phyloP scores from a whole-genome alignment of 2,888 invertebrate genomes.

The Chorisops tibialis region DNA sequence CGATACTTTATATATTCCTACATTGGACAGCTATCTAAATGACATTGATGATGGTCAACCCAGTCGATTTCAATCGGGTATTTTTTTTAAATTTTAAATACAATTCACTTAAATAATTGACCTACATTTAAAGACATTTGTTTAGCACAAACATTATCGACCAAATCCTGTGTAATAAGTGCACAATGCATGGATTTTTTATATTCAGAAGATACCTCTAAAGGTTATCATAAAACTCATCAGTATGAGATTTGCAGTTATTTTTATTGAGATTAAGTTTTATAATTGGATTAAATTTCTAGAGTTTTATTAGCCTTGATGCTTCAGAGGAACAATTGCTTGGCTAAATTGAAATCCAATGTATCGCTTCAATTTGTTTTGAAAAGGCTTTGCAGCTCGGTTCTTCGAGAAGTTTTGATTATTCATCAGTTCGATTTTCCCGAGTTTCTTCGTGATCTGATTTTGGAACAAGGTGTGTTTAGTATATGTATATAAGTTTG shows the following conservation, averaged over 20 bases:
- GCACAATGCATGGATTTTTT: background rate
- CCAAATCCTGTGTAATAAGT: slow-evolving; percentile 5
- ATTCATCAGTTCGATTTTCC: slow-evolving; percentile 1
- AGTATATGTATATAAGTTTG: no score
- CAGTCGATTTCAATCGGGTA: slow-evolving; percentile 6
- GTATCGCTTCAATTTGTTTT: background rate
- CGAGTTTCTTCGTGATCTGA: slow-evolving; percentile 6
- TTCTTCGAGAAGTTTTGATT: background rate
- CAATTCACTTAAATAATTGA: no score
- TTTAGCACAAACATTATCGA: background rate
- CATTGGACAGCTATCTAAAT: background rate
- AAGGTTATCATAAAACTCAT: slow-evolving; percentile 20
- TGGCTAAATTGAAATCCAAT: background rate
- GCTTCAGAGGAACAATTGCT: background rate
- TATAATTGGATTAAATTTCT: background rate
- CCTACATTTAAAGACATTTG: slow-evolving; percentile 3
- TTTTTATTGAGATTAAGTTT: background rate
- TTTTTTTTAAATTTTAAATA: background rate
- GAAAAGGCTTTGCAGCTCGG: background rate
- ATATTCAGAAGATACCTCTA: background rate
- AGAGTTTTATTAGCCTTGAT: background rate
- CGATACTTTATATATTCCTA: background rate
- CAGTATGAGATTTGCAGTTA: background rate
- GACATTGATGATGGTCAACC: slow-evolving; percentile 6
- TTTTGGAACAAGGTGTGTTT: slow-evolving; percentile 15